Conservation (phyloP, 2,797 vertebrate species). For the Eulemur mongoz region DNA sequence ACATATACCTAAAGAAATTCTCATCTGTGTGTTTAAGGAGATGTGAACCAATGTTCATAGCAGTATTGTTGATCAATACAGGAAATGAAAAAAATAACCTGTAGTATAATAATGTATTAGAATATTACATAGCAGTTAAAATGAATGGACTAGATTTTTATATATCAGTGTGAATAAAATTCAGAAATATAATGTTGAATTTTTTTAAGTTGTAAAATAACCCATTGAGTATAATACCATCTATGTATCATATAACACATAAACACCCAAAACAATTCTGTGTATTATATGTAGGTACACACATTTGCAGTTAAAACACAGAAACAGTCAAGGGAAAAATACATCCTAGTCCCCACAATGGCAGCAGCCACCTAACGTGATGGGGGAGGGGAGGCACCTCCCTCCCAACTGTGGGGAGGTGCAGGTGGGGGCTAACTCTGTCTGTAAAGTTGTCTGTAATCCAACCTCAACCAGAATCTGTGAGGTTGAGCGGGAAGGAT, state of each 20-base stretch:
- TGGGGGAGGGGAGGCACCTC: background rate
- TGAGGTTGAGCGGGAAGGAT: background rate
- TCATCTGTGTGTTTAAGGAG: background rate
- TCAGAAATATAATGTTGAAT: background rate
- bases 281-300: background rate
- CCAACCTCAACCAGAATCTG: background rate
- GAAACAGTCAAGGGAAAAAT: background rate
- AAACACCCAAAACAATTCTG: background rate
- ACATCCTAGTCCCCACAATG: too few species aligned
- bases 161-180: background rate
- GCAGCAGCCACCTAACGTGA: background rate
- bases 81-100: slow-evolving; percentile 1
- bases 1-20: background rate
- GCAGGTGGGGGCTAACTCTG: background rate
- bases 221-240: background rate
- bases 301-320: background rate
- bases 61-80: background rate
- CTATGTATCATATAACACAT: background rate
- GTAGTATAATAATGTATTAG: background rate
- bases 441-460: background rate
- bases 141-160: background rate
- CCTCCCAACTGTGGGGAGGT: background rate
- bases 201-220: slow-evolving; percentile 4
- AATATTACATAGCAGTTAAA: background rate
- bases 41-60: background rate